Conservation (phyloP, 1,140 invertebrate species). For the Lysiphlebus fabarum region DNA sequence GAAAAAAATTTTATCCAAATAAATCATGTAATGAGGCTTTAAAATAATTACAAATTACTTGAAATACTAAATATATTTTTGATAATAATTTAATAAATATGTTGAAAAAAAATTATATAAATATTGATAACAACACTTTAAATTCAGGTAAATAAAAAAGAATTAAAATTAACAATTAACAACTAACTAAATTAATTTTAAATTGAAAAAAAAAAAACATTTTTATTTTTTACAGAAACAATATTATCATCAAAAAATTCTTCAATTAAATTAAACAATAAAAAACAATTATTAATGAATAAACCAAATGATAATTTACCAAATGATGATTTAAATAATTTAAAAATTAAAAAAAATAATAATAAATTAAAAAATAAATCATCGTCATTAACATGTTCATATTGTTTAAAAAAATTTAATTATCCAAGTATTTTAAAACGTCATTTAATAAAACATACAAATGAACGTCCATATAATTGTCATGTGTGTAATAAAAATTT, state of each 20-base stretch:
- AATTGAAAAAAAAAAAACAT: no score
- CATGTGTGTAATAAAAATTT: conserved; percentile 61
- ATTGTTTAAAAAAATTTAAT: conserved; percentile 40
- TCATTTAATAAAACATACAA: conserved; percentile 73
- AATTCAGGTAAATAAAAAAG: background rate
- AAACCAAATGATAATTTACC: no score
- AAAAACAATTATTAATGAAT: conserved; percentile 7
- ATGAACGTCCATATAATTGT: conserved; percentile 63
- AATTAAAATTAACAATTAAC: conserved; percentile 13
- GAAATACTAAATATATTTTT: conserved; percentile 34
- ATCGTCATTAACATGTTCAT: conserved; percentile 29
- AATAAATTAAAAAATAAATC: conserved; percentile 6
- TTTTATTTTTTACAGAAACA: no score
- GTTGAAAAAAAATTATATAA: conserved; percentile 4
- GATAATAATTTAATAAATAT: conserved; percentile 18
- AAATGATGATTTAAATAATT: no score
- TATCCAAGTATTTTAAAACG: conserved; percentile 59
- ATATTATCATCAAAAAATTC: background rate
- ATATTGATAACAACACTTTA: conserved; percentile 9
- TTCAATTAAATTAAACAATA: background rate
- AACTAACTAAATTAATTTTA: no score
- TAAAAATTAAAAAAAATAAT: background rate
- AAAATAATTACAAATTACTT: conserved; percentile 36
- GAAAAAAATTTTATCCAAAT: conserved; percentile 33
- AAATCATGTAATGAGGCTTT: conserved; percentile 36